A percentile compares a stretch with the other conserved stretches of the same genome.
These are phyloP conservation scores for Catocala sponsa DNA, from an alignment of 2,888 invertebrate genomes.

Conservation along the genomic window DNA sequence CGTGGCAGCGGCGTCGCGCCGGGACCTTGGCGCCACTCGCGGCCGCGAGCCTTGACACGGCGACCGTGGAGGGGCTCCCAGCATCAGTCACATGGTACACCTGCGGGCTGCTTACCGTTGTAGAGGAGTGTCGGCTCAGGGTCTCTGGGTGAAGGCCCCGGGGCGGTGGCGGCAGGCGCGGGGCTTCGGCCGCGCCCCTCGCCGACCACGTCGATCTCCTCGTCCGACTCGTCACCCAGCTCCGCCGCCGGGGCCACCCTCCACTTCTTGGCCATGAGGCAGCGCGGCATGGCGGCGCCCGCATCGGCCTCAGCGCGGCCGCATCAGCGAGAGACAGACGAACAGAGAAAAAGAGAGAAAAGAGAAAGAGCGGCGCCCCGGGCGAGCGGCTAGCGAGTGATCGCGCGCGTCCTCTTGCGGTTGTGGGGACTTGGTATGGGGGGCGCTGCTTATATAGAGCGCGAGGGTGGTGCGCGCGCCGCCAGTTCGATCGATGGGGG, in stretches of 20 bases:
- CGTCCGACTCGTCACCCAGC: conserved; percentile 90
- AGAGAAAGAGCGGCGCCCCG: conserved; percentile 87
- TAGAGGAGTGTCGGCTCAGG: conserved; percentile 92
- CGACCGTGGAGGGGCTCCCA: conserved; percentile 81
- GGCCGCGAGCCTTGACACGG: conserved; percentile 66
- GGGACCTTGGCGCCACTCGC: conserved; percentile 39
- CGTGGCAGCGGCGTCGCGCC: conserved; percentile 35
- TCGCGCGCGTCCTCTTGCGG: conserved; percentile 88
- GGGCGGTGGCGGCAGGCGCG: conserved; percentile 88
- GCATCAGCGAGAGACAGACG: conserved; percentile 86
- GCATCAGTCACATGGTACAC: conserved; percentile 85
- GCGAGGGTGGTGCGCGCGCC: conserved; percentile 80
- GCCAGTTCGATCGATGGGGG: conserved; percentile 78
- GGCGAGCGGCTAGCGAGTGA: conserved; percentile 84
- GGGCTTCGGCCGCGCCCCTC: conserved; percentile 90
- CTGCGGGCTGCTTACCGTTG: conserved; percentile 89
- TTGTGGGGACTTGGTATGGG: conserved; percentile 82
- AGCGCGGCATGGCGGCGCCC: conserved; percentile 95
- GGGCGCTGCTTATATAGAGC: conserved; percentile 82
- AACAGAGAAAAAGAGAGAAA: conserved; percentile 86
- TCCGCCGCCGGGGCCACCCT: conserved; percentile 90
- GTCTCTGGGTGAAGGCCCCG: conserved; percentile 91
- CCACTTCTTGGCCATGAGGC: conserved; percentile 98
- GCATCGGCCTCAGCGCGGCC: conserved; percentile 87
- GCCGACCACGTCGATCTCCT: conserved; percentile 96